phyloP scores from a whole-genome alignment of 1,140 invertebrate genomes.

The Monomorium pharaonis region DNA sequence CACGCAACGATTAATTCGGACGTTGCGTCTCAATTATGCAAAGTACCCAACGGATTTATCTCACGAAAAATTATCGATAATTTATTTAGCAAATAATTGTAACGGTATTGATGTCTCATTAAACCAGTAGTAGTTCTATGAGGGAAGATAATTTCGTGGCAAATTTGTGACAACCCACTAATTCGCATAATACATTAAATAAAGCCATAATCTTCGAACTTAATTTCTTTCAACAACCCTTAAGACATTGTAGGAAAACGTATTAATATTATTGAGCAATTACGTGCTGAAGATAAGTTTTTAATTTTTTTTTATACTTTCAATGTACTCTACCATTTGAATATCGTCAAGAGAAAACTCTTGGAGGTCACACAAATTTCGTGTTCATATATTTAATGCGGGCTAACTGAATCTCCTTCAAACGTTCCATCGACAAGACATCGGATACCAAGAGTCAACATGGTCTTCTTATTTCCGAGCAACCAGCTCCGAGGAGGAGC shows the following conservation, averaged over 20 bases:
- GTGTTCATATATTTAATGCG: neutral
- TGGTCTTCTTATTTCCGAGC: constrained; percentile 48
- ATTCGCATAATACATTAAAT: neutral
- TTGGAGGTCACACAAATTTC: neutral
- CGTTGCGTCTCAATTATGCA: constrained; percentile 14
- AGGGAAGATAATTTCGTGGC: neutral
- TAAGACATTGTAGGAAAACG: neutral
- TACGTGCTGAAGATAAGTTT: neutral
- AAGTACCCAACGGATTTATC: neutral
- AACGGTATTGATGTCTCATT: neutral
- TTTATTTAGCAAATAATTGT: neutral
- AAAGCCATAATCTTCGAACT: neutral
- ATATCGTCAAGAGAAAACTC: too few relatives aligned
- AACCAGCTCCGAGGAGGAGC: constrained; percentile 46
- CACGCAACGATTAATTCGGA: constrained; percentile 33
- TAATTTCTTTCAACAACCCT: neutral
- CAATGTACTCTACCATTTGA: neutral
- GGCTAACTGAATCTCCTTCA: constrained; percentile 3
- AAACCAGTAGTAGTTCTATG: neutral
- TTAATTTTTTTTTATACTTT: neutral
- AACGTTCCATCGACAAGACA: constrained; percentile 2
- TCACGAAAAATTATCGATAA: neutral
- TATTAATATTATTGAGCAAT: neutral
- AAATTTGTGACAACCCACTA: neutral
- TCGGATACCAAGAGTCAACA: constrained; percentile 14